phyloP scores from a whole-genome alignment of 1,140 invertebrate species.

The Asbolus verrucosus region DNA sequence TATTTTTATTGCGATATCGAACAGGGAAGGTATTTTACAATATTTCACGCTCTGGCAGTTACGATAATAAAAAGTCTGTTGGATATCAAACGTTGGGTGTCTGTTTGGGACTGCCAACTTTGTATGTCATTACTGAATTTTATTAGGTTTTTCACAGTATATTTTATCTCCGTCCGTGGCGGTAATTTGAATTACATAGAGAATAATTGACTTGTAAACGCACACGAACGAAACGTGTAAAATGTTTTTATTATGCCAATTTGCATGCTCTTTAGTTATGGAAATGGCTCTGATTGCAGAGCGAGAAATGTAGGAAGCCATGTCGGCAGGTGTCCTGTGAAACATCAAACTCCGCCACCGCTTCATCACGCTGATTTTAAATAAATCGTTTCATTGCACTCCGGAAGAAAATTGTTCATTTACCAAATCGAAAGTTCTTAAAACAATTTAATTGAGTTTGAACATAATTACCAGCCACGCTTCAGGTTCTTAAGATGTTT shows the following conservation, averaged over 20 bases:
- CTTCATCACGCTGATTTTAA: too few relatives aligned
- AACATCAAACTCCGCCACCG: too few relatives aligned
- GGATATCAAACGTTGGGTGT: too few relatives aligned
- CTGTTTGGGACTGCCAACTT: too few relatives aligned
- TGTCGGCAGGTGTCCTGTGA: too few relatives aligned
- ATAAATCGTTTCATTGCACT: not conserved
- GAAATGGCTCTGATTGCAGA: not conserved
- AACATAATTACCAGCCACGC: constrained; percentile 27
- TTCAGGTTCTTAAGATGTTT: constrained; percentile 31
- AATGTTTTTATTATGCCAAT: constrained; percentile 31
- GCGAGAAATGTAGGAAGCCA: not conserved
- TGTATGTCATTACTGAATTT: too few relatives aligned
- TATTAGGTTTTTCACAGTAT: too few relatives aligned
- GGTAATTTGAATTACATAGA: constrained; percentile 19
- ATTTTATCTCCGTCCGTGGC: constrained; percentile 13
- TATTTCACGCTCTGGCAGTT: too few relatives aligned
- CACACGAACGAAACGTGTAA: constrained; percentile 14
- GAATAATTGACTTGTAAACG: constrained; percentile 34
- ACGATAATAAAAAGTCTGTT: too few relatives aligned
- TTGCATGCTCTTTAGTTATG: constrained; percentile 9
- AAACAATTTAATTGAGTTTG: constrained; percentile 24
- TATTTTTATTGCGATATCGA: too few relatives aligned
- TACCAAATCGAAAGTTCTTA: constrained; percentile 7
- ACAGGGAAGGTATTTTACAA: too few relatives aligned
- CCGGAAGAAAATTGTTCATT: not conserved